Base-by-base conservation (phyloP, 2,888 invertebrate genomes). In the Panopea generosa region DNA sequence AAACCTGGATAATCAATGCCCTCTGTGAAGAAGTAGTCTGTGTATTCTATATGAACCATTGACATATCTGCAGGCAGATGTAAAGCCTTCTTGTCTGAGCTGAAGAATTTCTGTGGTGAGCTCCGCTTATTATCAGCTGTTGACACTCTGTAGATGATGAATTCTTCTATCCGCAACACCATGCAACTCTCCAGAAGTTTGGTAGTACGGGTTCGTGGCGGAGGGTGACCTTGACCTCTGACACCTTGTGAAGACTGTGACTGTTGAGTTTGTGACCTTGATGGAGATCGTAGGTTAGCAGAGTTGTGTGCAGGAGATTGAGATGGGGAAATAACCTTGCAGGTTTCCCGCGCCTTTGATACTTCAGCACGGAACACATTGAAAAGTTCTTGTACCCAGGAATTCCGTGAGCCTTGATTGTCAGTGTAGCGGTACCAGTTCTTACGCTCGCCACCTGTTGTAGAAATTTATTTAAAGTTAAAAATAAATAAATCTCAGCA, bases 1-100 rank as follows among this genome's bases (percentile, higher is more conserved):
- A 16, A 76, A 93, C 93, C 92, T 84, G 93, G 92, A 72, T 89
- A 91, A 33, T 89, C 85, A 20, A 90, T 86, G 3, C 90, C 91
- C 29, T 98, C 98, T 91, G 98, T 98, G 92, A 99, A 99, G 86
- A 92, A 94, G 93, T 97, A 99, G 91, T 97, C 97, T 0, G 98
- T 98, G 84, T 98, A 96, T 92, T 99, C 99, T 0, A 98, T 96
- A 93, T 99, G 99, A n/a, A 99, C 91, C 29, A 98, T 95, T 20
- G 97, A 96, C 85, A 97, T 96, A 90, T 98, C 98, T 11, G 96
- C 96, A 0, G 99, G 99, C 81, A 98, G 94, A 29, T 96, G 95
- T 85, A 97, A 96, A 79, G 96, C 95, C 89, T 96, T 92, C 84
- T 93, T 92, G 86, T 94, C 94, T 2, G 94, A 93, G 60, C 92